phyloP scores from a whole-genome alignment of 2,113 vertebrate species.

The Proterorhinus semilunaris region DNA sequence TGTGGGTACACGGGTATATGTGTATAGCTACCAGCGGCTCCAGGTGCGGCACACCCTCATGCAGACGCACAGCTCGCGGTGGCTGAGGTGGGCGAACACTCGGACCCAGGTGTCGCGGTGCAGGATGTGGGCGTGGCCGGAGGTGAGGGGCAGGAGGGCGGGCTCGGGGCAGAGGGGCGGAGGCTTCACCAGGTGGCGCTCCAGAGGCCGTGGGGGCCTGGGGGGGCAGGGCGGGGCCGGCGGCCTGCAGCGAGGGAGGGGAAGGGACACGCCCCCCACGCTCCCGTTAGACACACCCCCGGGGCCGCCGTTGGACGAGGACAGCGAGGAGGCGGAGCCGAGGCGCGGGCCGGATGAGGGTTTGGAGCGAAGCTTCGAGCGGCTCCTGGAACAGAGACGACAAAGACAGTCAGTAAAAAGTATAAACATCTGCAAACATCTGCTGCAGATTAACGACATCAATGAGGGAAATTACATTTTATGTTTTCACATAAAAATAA shows the following conservation, averaged over 20 bases:
- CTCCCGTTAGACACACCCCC: slow-evolving; percentile 46
- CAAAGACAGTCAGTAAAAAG: too few species aligned
- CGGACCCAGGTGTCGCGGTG: slow-evolving; percentile 85
- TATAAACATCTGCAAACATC: too few species aligned
- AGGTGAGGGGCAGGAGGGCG: slow-evolving; percentile 85
- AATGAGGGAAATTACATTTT: too few species aligned
- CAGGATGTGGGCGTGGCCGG: slow-evolving; percentile 85
- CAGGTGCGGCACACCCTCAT: slow-evolving; percentile 92
- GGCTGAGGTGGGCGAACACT: slow-evolving; percentile 86
- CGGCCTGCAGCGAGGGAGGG: slow-evolving; percentile 73
- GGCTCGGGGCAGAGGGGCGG: slow-evolving; percentile 89
- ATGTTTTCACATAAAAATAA: too few species aligned
- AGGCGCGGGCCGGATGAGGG: slow-evolving; percentile 42
- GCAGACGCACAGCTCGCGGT: slow-evolving; percentile 87
- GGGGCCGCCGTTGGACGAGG: slow-evolving; percentile 58
- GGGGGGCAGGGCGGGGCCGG: slow-evolving; percentile 83
- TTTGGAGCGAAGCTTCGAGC: not conserved
- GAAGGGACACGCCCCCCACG: slow-evolving; percentile 57
- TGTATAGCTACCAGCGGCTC: slow-evolving; percentile 94
- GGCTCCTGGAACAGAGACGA: not conserved
- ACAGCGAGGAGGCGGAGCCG: slow-evolving; percentile 40
- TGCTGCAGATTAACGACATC: too few species aligned
- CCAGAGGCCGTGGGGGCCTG: slow-evolving; percentile 82
- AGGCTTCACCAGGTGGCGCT: slow-evolving; percentile 86
- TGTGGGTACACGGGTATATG: slow-evolving; percentile 22